Evolutionary conservation across 2,113 vertebrate species (phyloP).

Genomic region (Melanotaenia duboulayi): DNA sequence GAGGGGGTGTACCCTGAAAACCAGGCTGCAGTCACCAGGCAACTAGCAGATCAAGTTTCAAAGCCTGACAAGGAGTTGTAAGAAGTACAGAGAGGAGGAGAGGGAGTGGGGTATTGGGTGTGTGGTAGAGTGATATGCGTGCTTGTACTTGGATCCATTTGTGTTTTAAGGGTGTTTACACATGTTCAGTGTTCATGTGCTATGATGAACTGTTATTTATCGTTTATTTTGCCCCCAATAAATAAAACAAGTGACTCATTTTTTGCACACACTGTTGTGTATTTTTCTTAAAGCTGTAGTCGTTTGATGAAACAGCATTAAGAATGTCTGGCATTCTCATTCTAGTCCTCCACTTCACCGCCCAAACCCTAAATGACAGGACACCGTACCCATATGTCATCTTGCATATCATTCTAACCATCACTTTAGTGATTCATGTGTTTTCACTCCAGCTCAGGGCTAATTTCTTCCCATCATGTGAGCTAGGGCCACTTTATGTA

Average conservation of each 20-base stretch:
- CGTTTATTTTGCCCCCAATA: slow-evolving; percentile 5
- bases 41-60: slow-evolving; percentile 82
- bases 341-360: slow-evolving; percentile 19
- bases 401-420: slow-evolving; percentile 40
- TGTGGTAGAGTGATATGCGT: slow-evolving; percentile 19
- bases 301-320: slow-evolving; percentile 31
- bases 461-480: slow-evolving; percentile 20
- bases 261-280: not conserved
- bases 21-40: slow-evolving; percentile 79
- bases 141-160: slow-evolving; percentile 25
- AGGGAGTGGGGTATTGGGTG: slow-evolving; percentile 28
- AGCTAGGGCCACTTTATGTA: not conserved
- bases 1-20: slow-evolving; percentile 69
- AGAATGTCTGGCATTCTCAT: slow-evolving; percentile 36
- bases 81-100: slow-evolving; percentile 61
- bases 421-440: slow-evolving; percentile 58
- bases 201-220: slow-evolving; percentile 23
- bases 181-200: slow-evolving; percentile 32
- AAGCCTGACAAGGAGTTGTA: slow-evolving; percentile 79
- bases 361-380: slow-evolving; percentile 59
- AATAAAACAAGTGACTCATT: slow-evolving; percentile 35
- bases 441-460: slow-evolving; percentile 31
- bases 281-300: slow-evolving; percentile 1
- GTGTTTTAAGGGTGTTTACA: slow-evolving; percentile 27
- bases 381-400: slow-evolving; percentile 45